Percentiles rank a stretch among this genome's conserved stretches.
Conservation (phyloP, 2,797 vertebrate species). For the Merluccius polli region DNA sequence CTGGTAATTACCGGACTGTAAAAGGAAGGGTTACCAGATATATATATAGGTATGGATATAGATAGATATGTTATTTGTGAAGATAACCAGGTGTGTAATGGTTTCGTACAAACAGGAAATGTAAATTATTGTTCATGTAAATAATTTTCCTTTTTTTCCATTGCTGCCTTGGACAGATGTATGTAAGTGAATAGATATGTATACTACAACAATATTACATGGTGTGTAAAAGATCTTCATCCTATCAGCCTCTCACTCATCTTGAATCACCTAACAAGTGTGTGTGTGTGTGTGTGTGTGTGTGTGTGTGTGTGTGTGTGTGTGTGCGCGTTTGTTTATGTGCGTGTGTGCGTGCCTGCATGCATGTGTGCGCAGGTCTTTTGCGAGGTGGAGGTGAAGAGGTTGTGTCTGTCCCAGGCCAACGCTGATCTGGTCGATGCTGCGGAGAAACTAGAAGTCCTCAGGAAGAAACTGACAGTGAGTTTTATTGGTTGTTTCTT, state of each 20-base stretch:
- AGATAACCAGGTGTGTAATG: neutral
- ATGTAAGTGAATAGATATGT: constrained; percentile 68
- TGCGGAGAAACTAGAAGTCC: constrained; percentile 73
- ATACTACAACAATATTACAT: neutral
- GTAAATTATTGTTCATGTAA: neutral
- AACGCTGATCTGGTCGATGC: constrained; percentile 73
- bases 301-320: neutral
- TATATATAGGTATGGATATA: neutral
- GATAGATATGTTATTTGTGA: neutral
- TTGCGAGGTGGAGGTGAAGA: constrained; percentile 75
- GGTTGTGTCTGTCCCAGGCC: constrained; percentile 72
- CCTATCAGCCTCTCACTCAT: neutral
- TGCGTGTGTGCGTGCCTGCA: constrained; percentile 13
- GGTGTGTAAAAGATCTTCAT: neutral
- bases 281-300: neutral
- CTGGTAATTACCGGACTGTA: too few species aligned
- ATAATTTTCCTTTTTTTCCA: neutral
- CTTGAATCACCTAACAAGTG: neutral
- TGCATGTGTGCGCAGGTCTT: constrained; percentile 55
- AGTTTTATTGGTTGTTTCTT: constrained; percentile 21
- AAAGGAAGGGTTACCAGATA: too few species aligned
- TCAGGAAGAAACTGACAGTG: constrained; percentile 75
- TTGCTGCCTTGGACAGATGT: constrained; percentile 71
- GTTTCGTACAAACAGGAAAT: neutral
- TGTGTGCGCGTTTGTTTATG: neutral